Evolutionary conservation across 2,888 invertebrate species (phyloP).

Genomic region (Megamerina dolium): DNA sequence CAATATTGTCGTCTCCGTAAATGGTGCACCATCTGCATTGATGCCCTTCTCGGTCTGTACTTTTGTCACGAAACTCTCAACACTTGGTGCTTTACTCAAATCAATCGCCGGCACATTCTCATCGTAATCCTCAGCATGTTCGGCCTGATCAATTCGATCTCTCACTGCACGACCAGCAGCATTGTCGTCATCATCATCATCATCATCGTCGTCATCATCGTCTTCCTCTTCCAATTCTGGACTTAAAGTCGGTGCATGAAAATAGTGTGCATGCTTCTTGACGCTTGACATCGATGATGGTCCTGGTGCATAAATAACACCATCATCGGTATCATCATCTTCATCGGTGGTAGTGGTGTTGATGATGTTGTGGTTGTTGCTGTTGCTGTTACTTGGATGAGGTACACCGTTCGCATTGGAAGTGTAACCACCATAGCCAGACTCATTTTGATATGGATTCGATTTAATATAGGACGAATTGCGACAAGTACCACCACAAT

Average conservation of each 20-base stretch:
- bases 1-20: conserved; percentile 48
- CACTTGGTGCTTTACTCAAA: conserved; percentile 35
- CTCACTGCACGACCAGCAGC: too few species aligned
- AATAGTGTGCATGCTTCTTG: conserved; percentile 30
- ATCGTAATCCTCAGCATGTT: conserved; percentile 37
- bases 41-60: conserved; percentile 41
- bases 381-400: conserved; percentile 11
- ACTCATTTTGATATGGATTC: conserved; percentile 45
- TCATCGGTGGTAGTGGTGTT: conserved; percentile 23
- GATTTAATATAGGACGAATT: conserved; percentile 39
- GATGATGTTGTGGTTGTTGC: conserved; percentile 7
- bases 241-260: conserved; percentile 25
- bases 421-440: conserved; percentile 40
- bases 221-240: conserved; percentile 16
- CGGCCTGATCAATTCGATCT: conserved; percentile 19
- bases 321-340: conserved; percentile 42
- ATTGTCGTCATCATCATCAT: too few species aligned
- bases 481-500: conserved; percentile 42
- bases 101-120: conserved; percentile 40
- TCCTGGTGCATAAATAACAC: conserved; percentile 39
- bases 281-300: conserved; percentile 28
- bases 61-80: conserved; percentile 36
- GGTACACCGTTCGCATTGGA: conserved; percentile 20
- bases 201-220: conserved; percentile 23
- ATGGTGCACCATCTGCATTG: conserved; percentile 41